A percentile compares a stretch with the other conserved stretches of the same genome.
These are phyloP conservation scores for Mythimna lalbum DNA, from an alignment of 2,888 invertebrate genomes.

Conservation along the genomic window DNA sequence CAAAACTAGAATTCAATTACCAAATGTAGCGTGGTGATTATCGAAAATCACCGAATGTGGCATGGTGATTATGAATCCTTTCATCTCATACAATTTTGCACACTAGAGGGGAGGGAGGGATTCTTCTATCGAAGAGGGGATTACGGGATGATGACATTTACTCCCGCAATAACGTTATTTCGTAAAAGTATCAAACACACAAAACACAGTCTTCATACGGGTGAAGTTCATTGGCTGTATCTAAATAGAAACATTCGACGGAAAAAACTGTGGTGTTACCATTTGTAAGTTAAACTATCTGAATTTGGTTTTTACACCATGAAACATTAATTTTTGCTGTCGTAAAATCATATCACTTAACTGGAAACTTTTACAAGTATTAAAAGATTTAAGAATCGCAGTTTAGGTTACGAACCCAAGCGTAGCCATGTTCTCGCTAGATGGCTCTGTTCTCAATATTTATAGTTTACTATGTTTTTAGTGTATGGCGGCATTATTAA, in stretches of 20 bases:
- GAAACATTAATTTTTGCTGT: background rate
- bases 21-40: conserved; percentile 3
- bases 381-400: too few relatives aligned
- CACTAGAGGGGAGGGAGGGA: conserved; percentile 1
- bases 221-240: conserved; percentile 69
- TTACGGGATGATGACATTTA: conserved; percentile 20
- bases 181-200: conserved; percentile 80
- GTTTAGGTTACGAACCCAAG: too few relatives aligned
- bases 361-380: too few relatives aligned
- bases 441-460: too few relatives aligned
- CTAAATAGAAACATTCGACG: background rate
- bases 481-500: too few relatives aligned
- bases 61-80: conserved; percentile 16
- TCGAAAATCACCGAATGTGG: conserved; percentile 6
- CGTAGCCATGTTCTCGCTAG: too few relatives aligned
- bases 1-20: conserved; percentile 11
- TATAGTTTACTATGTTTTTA: too few relatives aligned
- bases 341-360: too few relatives aligned
- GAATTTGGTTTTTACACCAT: background rate
- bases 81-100: conserved; percentile 15
- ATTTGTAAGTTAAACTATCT: background rate
- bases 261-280: background rate
- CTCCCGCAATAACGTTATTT: conserved; percentile 29
- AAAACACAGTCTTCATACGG: conserved; percentile 82
- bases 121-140: conserved; percentile 8